phyloP scores from a whole-genome alignment of 2,888 invertebrate genomes.

The Patella caerulea region DNA sequence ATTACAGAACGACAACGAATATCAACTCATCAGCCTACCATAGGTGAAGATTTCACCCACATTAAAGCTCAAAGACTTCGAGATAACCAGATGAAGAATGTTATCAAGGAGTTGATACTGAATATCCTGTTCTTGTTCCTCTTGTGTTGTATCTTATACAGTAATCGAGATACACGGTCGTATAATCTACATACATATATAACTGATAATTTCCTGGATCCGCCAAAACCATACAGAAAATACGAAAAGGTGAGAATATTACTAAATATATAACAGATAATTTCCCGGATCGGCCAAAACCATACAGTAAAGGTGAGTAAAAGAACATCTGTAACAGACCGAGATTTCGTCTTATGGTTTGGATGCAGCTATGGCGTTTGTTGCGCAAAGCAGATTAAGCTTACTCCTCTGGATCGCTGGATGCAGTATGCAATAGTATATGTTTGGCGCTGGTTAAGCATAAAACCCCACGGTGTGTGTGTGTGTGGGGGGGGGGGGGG shows the following conservation, averaged over 20 bases:
- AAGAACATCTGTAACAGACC: too few relatives aligned
- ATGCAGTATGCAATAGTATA: too few relatives aligned
- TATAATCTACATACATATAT: slow-evolving; percentile 22
- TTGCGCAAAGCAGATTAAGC: too few relatives aligned
- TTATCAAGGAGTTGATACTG: slow-evolving; percentile 27
- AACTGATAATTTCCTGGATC: slow-evolving; percentile 22
- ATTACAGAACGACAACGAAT: not conserved
- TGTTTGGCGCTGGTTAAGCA: too few relatives aligned
- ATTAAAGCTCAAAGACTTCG: not conserved
- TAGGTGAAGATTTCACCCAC: not conserved
- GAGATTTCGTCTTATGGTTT: too few relatives aligned
- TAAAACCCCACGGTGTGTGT: too few relatives aligned
- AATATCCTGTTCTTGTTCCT: slow-evolving; percentile 28
- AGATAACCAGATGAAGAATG: slow-evolving; percentile 15
- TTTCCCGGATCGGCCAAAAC: too few relatives aligned
- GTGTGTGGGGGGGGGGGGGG: too few relatives aligned
- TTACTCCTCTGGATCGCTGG: too few relatives aligned
- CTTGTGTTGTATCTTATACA: slow-evolving; percentile 29
- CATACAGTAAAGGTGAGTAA: too few relatives aligned
- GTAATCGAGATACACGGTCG: slow-evolving; percentile 29
- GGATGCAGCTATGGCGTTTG: too few relatives aligned
- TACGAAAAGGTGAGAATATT: not conserved
- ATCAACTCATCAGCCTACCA: not conserved
- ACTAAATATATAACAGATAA: too few relatives aligned
- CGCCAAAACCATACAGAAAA: slow-evolving; percentile 15